Evolutionary conservation across 1,140 invertebrate species (phyloP).

Genomic region (Lepidurus packardi): DNA sequence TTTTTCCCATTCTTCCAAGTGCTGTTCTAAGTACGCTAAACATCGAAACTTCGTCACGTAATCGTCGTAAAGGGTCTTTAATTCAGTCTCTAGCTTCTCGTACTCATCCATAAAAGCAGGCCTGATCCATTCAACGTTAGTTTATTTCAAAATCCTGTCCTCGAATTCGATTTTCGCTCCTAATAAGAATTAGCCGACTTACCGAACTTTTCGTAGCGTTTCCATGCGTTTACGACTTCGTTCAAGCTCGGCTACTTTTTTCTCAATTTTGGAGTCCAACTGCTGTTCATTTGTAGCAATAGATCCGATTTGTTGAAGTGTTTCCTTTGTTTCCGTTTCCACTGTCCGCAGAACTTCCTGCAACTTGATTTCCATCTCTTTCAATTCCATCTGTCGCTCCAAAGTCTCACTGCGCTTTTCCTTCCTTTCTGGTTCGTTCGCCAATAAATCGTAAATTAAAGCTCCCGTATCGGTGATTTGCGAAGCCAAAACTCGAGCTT

Average conservation of each 20-base stretch:
- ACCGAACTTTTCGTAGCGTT: constrained; percentile 88
- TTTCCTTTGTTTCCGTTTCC: constrained; percentile 63
- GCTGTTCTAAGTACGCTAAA: constrained; percentile 71
- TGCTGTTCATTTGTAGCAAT: constrained; percentile 77
- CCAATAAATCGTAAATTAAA: constrained; percentile 79
- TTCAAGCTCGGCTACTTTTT: constrained; percentile 80
- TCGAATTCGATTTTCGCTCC: not conserved
- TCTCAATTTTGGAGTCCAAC: constrained; percentile 85
- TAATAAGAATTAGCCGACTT: constrained; percentile 35
- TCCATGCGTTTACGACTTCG: constrained; percentile 86
- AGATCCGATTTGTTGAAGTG: constrained; percentile 69
- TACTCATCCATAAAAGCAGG: constrained; percentile 97
- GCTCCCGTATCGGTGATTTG: constrained; percentile 87
- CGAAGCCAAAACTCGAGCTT: constrained; percentile 68
- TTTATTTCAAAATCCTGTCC: constrained; percentile 24
- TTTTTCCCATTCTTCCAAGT: constrained; percentile 63
- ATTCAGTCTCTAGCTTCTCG: constrained; percentile 78
- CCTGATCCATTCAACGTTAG: constrained; percentile 47
- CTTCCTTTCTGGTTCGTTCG: constrained; percentile 78
- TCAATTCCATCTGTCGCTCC: constrained; percentile 72
- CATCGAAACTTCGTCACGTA: constrained; percentile 84
- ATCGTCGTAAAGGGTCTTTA: constrained; percentile 75
- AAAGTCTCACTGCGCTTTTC: constrained; percentile 59
- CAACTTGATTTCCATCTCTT: constrained; percentile 69
- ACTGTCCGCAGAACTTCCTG: constrained; percentile 62